Base-by-base conservation (phyloP, 2,888 invertebrate genomes). In the Diarsia rubi region DNA sequence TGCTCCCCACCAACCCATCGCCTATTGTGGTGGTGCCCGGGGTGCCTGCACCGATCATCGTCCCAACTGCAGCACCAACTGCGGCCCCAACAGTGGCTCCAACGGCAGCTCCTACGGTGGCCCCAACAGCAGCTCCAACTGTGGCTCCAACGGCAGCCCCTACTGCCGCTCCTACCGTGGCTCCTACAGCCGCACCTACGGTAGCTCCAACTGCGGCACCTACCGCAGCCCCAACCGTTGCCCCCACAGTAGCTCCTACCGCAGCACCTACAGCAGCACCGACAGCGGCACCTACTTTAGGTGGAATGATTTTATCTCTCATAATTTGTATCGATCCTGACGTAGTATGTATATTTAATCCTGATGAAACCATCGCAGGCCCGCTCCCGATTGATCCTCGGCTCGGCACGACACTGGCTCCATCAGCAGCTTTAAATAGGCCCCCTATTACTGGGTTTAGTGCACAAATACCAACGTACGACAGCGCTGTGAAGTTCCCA, bases 311-410 rank as follows among this genome's bases (percentile, higher is more conserved):
- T 90, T 91, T 94, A 91, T 90, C 94, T 84, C 93, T 96, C 81
- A 84, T 95, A 84, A 89, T 96, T 90, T 96, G 96, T 94, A 90
- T 92, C 89, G 88, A 94, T 87, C 95, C 96, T 84, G 94, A 95
- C 88, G 86, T 92, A 82, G 93, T 96, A 85, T 96, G 96, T 93
- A 86, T 95, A 87, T 91, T 92, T 95, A 96, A 96, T 90, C 95
- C 94, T 83, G 90, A 95, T 92, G 94, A 94, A 89, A 91, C 91
- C 90, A 91, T 90, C 89, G 86, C 94, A 95, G 96, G 95, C 85
- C 91, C 94, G 79, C 91, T 94, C 82, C 91, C 91, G 91, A 96
- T 97, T 84, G 96, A 97, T 86, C 97, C 97, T 68, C 93, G 97
- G 73, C 91, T 95, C 76, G 96, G 95, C 81, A 95, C 96, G n/a